Evolutionary conservation across 2,113 vertebrate genomes (phyloP).

Genomic region (Mionectes macconnelli): DNA sequence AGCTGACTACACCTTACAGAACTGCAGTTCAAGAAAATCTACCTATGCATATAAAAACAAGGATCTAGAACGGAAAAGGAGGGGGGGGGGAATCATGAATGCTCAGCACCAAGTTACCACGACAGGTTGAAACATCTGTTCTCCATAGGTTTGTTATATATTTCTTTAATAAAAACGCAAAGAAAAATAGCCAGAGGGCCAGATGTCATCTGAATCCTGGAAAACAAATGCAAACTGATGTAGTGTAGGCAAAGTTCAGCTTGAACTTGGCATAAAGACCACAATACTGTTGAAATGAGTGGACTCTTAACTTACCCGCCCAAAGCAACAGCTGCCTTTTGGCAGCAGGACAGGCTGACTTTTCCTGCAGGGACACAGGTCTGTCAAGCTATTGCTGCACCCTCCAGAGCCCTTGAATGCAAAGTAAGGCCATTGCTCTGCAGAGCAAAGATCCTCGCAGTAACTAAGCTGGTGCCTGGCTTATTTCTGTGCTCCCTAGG

Average conservation of each 20-base stretch:
- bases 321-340: background rate
- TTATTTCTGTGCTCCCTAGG: background rate
- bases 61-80: background rate
- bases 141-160: background rate
- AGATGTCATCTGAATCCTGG: background rate
- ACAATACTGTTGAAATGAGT: rapidly evolving
- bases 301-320: rapidly evolving
- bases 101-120: background rate
- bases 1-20: background rate
- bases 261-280: background rate
- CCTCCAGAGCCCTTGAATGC: background rate
- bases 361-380: background rate
- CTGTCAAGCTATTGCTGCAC: rapidly evolving
- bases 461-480: background rate
- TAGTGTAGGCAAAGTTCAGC: background rate
- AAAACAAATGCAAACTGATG: background rate
- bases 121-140: rapidly evolving
- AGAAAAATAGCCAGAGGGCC: background rate
- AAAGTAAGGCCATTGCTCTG: background rate
- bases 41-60: background rate
- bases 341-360: background rate
- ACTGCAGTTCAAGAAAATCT: background rate
- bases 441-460: background rate
- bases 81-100: background rate
- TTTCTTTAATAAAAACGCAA: background rate